A percentile compares a stretch with the other conserved stretches of the same genome.
These are phyloP conservation scores for Shinisaurus crocodilurus DNA, from an alignment of 2,113 vertebrate species.

Conservation along the genomic window DNA sequence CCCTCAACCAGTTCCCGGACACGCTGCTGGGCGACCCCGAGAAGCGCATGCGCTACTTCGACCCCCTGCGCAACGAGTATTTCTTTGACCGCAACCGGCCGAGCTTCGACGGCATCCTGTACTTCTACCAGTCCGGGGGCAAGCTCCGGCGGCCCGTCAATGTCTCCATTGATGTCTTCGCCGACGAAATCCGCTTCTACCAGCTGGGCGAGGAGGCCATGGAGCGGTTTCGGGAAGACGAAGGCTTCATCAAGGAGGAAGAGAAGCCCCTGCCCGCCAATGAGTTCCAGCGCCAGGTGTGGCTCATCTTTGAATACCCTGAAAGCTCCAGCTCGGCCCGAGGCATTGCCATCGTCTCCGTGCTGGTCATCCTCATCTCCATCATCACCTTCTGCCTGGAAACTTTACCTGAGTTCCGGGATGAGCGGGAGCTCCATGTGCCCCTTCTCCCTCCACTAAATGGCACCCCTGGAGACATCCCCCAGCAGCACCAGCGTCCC, in stretches of 20 bases:
- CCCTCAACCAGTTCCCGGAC: constrained; percentile 95
- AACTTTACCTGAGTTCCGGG: constrained; percentile 93
- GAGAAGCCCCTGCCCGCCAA: constrained; percentile 90
- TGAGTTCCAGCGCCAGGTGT: constrained; percentile 96
- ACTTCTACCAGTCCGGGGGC: constrained; percentile 96
- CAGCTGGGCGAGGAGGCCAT: constrained; percentile 94
- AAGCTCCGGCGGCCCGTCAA: constrained; percentile 93
- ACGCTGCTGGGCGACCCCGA: constrained; percentile 92
- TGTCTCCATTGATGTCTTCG: constrained; percentile 94
- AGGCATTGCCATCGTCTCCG: constrained; percentile 94
- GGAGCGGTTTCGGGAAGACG: constrained; percentile 93
- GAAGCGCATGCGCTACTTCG: constrained; percentile 94
- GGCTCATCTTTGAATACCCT: constrained; percentile 97
- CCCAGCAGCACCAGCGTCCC: constrained; percentile 74
- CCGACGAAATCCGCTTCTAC: constrained; percentile 95
- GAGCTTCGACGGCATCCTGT: constrained; percentile 95
- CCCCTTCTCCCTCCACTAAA: constrained; percentile 63
- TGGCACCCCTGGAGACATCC: constrained; percentile 52
- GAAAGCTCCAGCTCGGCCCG: constrained; percentile 93
- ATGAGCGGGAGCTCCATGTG: constrained; percentile 84
- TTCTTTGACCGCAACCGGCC: constrained; percentile 98
- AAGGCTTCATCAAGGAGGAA: constrained; percentile 93
- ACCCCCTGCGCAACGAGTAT: constrained; percentile 96
- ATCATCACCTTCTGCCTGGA: constrained; percentile 98
- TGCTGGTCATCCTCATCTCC: constrained; percentile 95